These are phyloP conservation scores for Hyposoter didymator DNA, from an alignment of 2,888 invertebrate genomes.

Conservation along the genomic window DNA sequence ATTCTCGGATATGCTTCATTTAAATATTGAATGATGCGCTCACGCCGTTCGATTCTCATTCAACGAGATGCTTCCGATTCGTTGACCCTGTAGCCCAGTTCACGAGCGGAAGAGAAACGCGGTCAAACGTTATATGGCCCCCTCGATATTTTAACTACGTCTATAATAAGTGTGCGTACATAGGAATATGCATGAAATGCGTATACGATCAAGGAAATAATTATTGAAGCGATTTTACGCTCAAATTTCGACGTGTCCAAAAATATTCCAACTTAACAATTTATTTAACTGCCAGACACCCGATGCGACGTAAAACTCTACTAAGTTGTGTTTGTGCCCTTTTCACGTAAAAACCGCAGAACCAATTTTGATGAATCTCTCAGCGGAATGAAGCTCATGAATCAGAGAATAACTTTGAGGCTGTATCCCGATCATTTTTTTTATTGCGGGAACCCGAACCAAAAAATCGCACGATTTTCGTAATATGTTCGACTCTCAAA, in stretches of 20 bases:
- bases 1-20: background rate
- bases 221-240: background rate
- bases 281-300: too few species aligned
- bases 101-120: slow-evolving; percentile 44
- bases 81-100: slow-evolving; percentile 67
- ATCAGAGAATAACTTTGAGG: too few species aligned
- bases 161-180: background rate
- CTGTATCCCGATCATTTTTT: too few species aligned
- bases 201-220: background rate
- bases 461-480: too few species aligned
- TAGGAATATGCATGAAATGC: background rate
- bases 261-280: background rate
- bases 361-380: too few species aligned
- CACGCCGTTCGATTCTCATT: slow-evolving; percentile 50
- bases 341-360: too few species aligned
- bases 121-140: slow-evolving; percentile 56
- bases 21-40: slow-evolving; percentile 27
- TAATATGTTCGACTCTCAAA: too few species aligned
- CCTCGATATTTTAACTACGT: slow-evolving; percentile 19
- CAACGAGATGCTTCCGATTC: slow-evolving; percentile 60
- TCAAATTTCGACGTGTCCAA: background rate
- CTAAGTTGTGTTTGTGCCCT: too few species aligned
- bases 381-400: too few species aligned
- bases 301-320: too few species aligned
- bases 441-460: too few species aligned